Base-by-base conservation (phyloP, 2,113 vertebrate species). In the Elephantulus edwardii region DNA sequence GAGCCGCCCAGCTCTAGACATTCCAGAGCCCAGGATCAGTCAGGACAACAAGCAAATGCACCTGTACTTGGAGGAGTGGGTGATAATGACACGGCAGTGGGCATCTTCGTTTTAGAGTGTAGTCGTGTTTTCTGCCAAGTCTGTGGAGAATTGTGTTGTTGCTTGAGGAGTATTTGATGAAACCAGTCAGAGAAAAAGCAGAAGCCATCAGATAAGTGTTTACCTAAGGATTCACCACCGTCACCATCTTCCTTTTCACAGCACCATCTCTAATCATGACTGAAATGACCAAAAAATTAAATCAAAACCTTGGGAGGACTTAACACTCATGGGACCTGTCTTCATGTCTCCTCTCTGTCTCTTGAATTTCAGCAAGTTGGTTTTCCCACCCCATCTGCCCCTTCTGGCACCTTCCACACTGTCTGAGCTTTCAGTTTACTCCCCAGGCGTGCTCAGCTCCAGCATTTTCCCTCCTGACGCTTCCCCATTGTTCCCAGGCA, bases 331-430 rank as follows among this genome's bases (percentile, higher is more conserved):
- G 6, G 19, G 35, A 35, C 71, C 26, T 11, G 20, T 54, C 75
- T 72, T 17, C 79, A 3, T 0, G 35, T 28, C 48, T 2, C 56
- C 26, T n/a, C 54, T 13, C 80, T 66, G 38, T n/a, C 89, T 89
- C 85, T 44, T 42, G 40, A 2, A 2, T 26, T 48, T 35, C 78
- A 28, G 70, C 6, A 50, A 82, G 78, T 74, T 76, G n/a, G 24
- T 17, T 58, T 85, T 66, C 52, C 75, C 90, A 83, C 42, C 77
- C 82, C 64, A 38, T 83, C 96, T 86, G 93, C 52, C 16, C 78
- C 72, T 79, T 16, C 14, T 44, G 86, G 90, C 64, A 40, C 78
- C 58, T 66, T 7, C 16, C 52, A n/a, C 80, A 76, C 33, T 58
- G 77, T 30, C 20, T 42, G 68, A 62, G 35, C 90, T 80, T 76